Conservation (phyloP, 2,113 vertebrate genomes). For the Brachionichthys hirsutus region DNA sequence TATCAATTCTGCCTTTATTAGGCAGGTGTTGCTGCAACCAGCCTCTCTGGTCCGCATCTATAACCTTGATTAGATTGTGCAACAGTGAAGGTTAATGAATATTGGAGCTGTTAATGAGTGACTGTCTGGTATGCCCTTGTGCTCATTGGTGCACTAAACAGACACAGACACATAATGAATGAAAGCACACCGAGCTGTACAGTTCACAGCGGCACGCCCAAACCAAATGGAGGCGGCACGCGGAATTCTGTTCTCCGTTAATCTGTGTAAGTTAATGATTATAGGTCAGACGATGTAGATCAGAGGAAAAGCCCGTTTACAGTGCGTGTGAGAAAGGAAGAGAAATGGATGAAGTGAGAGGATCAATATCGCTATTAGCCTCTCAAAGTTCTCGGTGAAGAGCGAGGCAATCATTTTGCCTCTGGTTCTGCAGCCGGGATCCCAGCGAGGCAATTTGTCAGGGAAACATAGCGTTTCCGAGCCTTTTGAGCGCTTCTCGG, state of each 20-base stretch:
- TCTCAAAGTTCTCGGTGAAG: constrained; percentile 46
- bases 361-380: constrained; percentile 57
- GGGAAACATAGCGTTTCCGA: constrained; percentile 40
- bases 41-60: constrained; percentile 1
- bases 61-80: constrained; percentile 29
- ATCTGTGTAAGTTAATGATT: constrained; percentile 59
- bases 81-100: constrained; percentile 70
- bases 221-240: constrained; percentile 23
- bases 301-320: constrained; percentile 9
- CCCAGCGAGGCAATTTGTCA: constrained; percentile 41
- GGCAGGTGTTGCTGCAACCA: not conserved
- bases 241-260: constrained; percentile 43
- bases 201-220: constrained; percentile 9
- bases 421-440: constrained; percentile 13
- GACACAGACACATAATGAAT: constrained; percentile 12
- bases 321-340: not conserved
- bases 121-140: constrained; percentile 43
- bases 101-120: constrained; percentile 65
- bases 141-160: constrained; percentile 38
- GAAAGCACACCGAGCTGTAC: constrained; percentile 18
- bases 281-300: constrained; percentile 38
- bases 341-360: constrained; percentile 9
- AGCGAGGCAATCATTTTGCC: constrained; percentile 45
- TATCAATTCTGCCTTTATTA: constrained; percentile 26
- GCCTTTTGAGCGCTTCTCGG: constrained; percentile 47